A percentile compares a stretch with the other conserved stretches of the same genome.
Evolutionary conservation across 2,888 invertebrate genomes (phyloP).

Genomic region (Ennomos quercinarius): DNA sequence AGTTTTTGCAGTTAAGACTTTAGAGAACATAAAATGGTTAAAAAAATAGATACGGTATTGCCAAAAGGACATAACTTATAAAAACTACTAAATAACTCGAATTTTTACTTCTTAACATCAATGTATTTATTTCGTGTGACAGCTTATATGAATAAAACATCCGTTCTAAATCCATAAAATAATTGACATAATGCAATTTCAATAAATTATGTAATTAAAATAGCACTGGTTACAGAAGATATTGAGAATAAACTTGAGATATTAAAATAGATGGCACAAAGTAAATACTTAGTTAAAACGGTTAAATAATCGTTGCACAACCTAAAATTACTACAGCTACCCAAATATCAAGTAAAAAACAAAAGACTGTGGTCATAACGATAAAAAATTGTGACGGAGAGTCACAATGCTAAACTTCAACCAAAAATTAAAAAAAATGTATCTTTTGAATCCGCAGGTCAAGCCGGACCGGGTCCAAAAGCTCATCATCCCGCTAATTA

Average conservation of each 20-base stretch:
- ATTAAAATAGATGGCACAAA: conserved; percentile 31
- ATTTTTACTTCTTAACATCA: conserved; percentile 11
- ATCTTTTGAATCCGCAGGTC: too few species aligned
- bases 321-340: conserved; percentile 42
- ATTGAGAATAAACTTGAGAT: conserved; percentile 16
- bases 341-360: conserved; percentile 39
- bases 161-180: not conserved
- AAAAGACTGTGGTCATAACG: conserved; percentile 12
- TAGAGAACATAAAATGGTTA: too few species aligned
- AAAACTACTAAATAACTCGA: conserved; percentile 3
- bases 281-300: conserved; percentile 17
- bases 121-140: not conserved
- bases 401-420: too few species aligned
- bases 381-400: conserved; percentile 16
- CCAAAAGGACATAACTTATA: conserved; percentile 9
- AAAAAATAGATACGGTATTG: too few species aligned
- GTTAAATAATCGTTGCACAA: conserved; percentile 67
- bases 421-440: too few species aligned
- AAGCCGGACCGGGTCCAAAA: too few species aligned
- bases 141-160: not conserved
- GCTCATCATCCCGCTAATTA: too few species aligned
- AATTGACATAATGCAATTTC: conserved; percentile 6
- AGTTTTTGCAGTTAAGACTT: too few species aligned
- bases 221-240: conserved; percentile 21
- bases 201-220: conserved; percentile 1